Percentiles rank a stretch among this genome's conserved stretches.
phyloP scores from a whole-genome alignment of 1,140 invertebrate species.

The Penaeus indicus region DNA sequence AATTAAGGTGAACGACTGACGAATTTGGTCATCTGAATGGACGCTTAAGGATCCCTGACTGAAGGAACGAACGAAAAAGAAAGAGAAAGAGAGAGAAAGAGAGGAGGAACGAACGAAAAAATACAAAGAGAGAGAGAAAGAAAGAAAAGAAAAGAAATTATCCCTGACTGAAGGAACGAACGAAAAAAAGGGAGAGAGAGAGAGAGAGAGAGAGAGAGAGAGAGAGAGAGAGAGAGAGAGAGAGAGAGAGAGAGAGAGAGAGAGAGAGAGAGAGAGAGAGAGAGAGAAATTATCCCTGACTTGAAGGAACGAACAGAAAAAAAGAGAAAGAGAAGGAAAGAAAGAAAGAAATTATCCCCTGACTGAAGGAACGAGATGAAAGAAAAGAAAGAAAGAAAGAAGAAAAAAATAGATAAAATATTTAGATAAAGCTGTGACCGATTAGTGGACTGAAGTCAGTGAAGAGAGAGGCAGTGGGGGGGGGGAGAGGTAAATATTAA shows the following conservation, averaged over 20 bases:
- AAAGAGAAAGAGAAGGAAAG: not conserved
- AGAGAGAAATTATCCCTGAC: not conserved
- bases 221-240: not conserved
- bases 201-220: not conserved
- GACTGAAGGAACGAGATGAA: too few species aligned
- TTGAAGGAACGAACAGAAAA: not conserved
- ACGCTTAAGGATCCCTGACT: too few species aligned
- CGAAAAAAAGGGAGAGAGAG: not conserved
- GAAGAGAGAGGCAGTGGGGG: not conserved
- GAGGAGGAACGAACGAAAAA: not conserved
- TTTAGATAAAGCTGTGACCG: too few species aligned
- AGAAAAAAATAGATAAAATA: not conserved
- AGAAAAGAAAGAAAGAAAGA: too few species aligned
- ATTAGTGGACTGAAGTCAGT: not conserved
- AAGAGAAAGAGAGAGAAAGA: not conserved
- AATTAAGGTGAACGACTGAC: too few species aligned
- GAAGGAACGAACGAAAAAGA: too few species aligned
- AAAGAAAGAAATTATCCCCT: not conserved
- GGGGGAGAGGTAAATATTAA: too few species aligned
- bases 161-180: too few species aligned
- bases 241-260: not conserved
- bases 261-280: too few species aligned
- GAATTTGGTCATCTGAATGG: too few species aligned
- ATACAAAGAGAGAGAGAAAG: not conserved
- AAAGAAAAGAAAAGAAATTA: not conserved